Evolutionary conservation across 2,113 vertebrate species (phyloP).

Genomic region (Carassius auratus): DNA sequence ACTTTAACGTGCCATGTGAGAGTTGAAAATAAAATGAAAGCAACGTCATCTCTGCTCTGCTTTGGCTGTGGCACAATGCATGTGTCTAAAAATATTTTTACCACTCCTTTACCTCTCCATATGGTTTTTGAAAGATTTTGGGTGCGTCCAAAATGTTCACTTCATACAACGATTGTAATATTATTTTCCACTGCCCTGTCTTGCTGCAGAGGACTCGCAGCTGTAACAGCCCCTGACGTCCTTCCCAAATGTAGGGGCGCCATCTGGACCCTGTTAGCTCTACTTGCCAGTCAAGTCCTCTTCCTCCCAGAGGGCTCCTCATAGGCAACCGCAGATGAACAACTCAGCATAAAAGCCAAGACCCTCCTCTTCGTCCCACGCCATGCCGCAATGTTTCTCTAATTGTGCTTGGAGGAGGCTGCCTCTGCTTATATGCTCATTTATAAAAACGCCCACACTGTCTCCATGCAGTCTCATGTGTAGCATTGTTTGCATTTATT

Average conservation of each 20-base stretch:
- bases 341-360: conserved; percentile 57
- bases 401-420: conserved; percentile 41
- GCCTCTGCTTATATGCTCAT: conserved; percentile 13
- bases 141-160: conserved; percentile 41
- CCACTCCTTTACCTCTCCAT: conserved; percentile 9
- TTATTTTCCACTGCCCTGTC: conserved; percentile 44
- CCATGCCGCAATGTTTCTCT: conserved; percentile 40
- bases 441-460: conserved; percentile 46
- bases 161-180: conserved; percentile 49
- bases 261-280: conserved; percentile 60
- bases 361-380: conserved; percentile 27
- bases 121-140: conserved; percentile 9
- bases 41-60: neutral
- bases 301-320: conserved; percentile 41
- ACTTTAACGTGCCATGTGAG: conserved; percentile 12
- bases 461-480: conserved; percentile 48
- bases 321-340: conserved; percentile 57
- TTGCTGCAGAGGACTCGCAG: conserved; percentile 44
- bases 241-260: neutral
- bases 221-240: conserved; percentile 56
- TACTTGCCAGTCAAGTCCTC: conserved; percentile 53
- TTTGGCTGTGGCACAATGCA: conserved; percentile 4
- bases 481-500: conserved; percentile 36
- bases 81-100: neutral
- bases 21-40: neutral